Evolutionary conservation across 2,113 vertebrate species (phyloP).

Genomic region (Rallus limicola): DNA sequence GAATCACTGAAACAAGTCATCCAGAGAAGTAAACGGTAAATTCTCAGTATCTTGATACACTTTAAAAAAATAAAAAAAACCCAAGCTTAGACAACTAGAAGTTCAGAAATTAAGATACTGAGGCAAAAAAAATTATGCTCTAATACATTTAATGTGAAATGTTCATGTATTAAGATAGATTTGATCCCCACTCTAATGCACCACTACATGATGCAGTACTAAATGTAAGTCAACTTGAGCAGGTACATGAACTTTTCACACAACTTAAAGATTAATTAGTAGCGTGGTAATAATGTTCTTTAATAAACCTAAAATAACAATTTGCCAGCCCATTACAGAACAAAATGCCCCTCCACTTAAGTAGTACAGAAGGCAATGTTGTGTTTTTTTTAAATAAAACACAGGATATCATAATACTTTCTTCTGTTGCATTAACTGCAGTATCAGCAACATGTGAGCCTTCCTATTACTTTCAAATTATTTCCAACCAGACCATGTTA

Average conservation of each 20-base stretch:
- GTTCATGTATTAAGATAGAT: background rate
- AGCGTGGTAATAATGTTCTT: background rate
- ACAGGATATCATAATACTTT: background rate
- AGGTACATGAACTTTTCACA: background rate
- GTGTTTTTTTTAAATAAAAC: background rate
- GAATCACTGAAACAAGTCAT: slow-evolving; percentile 64
- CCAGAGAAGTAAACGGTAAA: slow-evolving; percentile 51
- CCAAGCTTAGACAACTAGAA: background rate
- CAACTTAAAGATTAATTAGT: background rate
- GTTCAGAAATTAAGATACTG: background rate
- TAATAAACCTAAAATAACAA: slow-evolving; percentile 1
- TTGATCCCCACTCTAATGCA: background rate
- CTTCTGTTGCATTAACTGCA: background rate
- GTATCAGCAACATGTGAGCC: background rate
- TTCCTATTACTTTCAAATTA: background rate
- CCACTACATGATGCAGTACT: background rate
- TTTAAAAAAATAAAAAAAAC: background rate
- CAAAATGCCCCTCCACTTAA: background rate
- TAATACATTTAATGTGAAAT: background rate
- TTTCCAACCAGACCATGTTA: background rate
- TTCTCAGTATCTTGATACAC: background rate
- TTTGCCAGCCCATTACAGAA: slow-evolving; percentile 14
- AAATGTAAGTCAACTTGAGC: background rate
- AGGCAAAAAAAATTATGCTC: background rate
- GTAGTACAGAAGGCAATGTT: background rate